A percentile compares a stretch with the other conserved stretches of the same genome.
These are phyloP conservation scores for Sebastiscus albofasciatus DNA, from an alignment of 2,797 vertebrate genomes.

Conservation along the genomic window DNA sequence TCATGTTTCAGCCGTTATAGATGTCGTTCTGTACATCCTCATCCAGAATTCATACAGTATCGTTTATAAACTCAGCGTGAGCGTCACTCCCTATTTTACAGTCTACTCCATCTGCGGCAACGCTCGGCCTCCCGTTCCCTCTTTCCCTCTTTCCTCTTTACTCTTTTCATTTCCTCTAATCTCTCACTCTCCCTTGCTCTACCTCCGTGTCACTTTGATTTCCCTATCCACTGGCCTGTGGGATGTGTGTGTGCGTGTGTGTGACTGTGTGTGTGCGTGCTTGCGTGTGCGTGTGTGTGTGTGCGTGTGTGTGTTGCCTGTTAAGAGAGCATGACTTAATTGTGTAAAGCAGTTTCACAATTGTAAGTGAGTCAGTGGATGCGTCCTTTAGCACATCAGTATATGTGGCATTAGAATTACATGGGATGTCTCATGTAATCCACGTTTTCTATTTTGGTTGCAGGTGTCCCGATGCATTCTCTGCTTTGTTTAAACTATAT, in stretches of 20 bases:
- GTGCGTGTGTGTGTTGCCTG: conserved; percentile 55
- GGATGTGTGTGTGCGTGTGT: conserved; percentile 56
- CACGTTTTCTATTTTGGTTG: conserved; percentile 33
- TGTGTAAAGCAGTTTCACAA: conserved; percentile 73
- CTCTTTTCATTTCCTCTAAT: conserved; percentile 87
- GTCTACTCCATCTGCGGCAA: conserved; percentile 74
- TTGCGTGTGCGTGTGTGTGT: background rate
- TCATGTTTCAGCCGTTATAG: background rate
- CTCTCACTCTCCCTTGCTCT: conserved; percentile 78
- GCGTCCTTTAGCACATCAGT: conserved; percentile 67
- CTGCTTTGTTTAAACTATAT: conserved; percentile 49
- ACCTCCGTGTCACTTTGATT: conserved; percentile 85
- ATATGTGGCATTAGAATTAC: conserved; percentile 62
- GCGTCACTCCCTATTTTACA: conserved; percentile 72
- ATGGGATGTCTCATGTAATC: conserved; percentile 53
- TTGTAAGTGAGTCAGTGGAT: conserved; percentile 70
- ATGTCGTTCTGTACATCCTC: conserved; percentile 24
- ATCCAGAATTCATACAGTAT: conserved; percentile 57
- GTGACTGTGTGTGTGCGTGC: conserved; percentile 13
- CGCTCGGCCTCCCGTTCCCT: conserved; percentile 71
- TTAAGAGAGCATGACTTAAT: conserved; percentile 77
- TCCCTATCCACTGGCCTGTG: conserved; percentile 86
- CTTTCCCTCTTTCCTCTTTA: conserved; percentile 82
- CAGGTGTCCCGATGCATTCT: conserved; percentile 32
- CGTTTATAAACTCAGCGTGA: conserved; percentile 50